phyloP scores from a whole-genome alignment of 2,888 invertebrate genomes.

The Lacanobia oleracea region DNA sequence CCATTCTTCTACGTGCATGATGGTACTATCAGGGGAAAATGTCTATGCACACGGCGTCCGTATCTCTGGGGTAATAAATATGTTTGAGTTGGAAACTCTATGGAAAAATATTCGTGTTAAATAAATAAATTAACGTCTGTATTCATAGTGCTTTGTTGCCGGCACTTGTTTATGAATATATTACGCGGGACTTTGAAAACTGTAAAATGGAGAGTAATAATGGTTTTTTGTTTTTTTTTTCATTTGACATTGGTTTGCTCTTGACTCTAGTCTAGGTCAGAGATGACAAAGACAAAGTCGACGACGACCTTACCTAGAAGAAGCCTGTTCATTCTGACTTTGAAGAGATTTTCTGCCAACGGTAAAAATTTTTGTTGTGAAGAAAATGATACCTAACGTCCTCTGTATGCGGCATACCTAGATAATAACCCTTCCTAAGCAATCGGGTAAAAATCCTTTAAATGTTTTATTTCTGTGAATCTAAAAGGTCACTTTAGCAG shows the following conservation, averaged over 20 bases:
- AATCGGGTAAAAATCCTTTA: too few species aligned
- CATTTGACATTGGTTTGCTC: too few species aligned
- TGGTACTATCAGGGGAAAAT: constrained; percentile 29
- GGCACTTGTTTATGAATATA: background rate
- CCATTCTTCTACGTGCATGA: background rate
- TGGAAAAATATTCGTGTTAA: constrained; percentile 41
- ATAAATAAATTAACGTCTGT: constrained; percentile 49
- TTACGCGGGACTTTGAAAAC: background rate
- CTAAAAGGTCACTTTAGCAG: too few species aligned
- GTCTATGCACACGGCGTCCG: constrained; percentile 49
- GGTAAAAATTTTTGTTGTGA: too few species aligned
- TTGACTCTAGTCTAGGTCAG: too few species aligned
- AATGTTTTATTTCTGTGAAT: too few species aligned
- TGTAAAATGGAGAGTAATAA: background rate
- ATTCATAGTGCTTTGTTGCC: constrained; percentile 2
- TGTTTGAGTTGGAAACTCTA: constrained; percentile 37
- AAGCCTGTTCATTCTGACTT: too few species aligned
- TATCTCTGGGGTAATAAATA: constrained; percentile 58
- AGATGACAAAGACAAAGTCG: too few species aligned
- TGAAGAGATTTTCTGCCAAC: background rate
- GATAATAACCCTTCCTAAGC: too few species aligned
- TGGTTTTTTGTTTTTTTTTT: background rate
- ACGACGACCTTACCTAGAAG: too few species aligned
- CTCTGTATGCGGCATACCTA: background rate
- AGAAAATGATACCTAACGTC: background rate